phyloP scores from a whole-genome alignment of 2,888 invertebrate species.

The Deilephila elpenor region DNA sequence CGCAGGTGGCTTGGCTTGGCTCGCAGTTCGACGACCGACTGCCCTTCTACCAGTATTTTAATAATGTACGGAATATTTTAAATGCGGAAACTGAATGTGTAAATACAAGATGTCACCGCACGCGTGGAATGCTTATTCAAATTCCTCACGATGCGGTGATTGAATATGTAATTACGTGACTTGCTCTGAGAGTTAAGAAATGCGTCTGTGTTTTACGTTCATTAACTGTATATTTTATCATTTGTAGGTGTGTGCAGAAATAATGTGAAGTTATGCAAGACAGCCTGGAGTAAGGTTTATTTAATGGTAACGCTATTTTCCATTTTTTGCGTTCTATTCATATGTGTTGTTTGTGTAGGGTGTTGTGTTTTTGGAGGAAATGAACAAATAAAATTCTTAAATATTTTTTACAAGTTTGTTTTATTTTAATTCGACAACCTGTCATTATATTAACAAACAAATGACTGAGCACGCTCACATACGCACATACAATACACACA shows the following conservation, averaged over 20 bases:
- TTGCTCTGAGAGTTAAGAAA: background rate
- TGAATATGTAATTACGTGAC: background rate
- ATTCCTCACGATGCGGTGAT: background rate
- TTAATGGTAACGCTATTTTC: background rate
- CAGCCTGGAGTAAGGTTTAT: background rate
- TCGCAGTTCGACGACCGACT: constrained; percentile 26
- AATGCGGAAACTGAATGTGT: constrained; percentile 19
- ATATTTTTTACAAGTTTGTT: constrained; percentile 82
- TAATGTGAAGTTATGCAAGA: background rate
- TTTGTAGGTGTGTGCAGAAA: background rate
- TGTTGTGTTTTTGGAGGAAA: constrained; percentile 25
- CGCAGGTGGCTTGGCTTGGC: background rate
- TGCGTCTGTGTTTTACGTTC: no score
- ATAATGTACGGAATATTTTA: constrained; percentile 12
- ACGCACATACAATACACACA: constrained; percentile 85
- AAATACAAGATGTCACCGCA: background rate
- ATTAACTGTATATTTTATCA: background rate
- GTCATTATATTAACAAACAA: constrained; percentile 89
- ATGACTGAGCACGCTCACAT: constrained; percentile 87
- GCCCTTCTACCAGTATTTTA: constrained; percentile 24
- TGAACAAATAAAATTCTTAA: constrained; percentile 60
- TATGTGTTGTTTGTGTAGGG: background rate
- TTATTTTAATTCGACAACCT: constrained; percentile 90
- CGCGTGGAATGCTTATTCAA: background rate
- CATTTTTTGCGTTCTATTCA: background rate